Conservation (phyloP, 2,888 invertebrate species). For the Notodonta dromedarius region DNA sequence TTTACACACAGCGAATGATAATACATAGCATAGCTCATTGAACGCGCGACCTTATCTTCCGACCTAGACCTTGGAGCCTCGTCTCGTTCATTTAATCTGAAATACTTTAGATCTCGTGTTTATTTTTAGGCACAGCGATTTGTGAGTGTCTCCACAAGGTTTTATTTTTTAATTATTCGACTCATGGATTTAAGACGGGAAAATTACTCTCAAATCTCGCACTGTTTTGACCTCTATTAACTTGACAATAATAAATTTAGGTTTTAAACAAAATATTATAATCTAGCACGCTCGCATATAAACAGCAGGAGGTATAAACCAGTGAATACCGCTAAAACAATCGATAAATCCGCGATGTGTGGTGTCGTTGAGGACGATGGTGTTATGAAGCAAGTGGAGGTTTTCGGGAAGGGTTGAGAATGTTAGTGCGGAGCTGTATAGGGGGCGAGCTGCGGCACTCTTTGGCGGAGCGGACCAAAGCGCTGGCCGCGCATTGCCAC, state of each 20-base stretch:
- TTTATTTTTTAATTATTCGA: not conserved
- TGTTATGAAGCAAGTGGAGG: constrained; percentile 45
- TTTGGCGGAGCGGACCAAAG: constrained; percentile 79
- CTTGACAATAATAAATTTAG: constrained; percentile 53
- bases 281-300: constrained; percentile 7
- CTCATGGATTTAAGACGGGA: not conserved
- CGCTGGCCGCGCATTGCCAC: constrained; percentile 78
- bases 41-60: constrained; percentile 50
- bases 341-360: constrained; percentile 40
- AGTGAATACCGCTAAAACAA: not conserved
- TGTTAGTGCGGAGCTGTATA: constrained; percentile 77
- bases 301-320: not conserved
- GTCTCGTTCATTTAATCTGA: constrained; percentile 46
- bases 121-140: constrained; percentile 32
- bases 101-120: constrained; percentile 24
- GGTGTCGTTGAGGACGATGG: constrained; percentile 39
- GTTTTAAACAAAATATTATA: constrained; percentile 12
- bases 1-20: constrained; percentile 26
- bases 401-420: constrained; percentile 56
- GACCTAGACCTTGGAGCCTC: constrained; percentile 61
- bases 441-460: constrained; percentile 78
- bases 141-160: not conserved
- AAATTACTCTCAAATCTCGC: not conserved
- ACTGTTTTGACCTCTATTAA: constrained; percentile 8
- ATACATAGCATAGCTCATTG: constrained; percentile 27